These are phyloP conservation scores for Rhogogaster chlorosoma DNA, from an alignment of 2,888 invertebrate species.

Conservation along the genomic window DNA sequence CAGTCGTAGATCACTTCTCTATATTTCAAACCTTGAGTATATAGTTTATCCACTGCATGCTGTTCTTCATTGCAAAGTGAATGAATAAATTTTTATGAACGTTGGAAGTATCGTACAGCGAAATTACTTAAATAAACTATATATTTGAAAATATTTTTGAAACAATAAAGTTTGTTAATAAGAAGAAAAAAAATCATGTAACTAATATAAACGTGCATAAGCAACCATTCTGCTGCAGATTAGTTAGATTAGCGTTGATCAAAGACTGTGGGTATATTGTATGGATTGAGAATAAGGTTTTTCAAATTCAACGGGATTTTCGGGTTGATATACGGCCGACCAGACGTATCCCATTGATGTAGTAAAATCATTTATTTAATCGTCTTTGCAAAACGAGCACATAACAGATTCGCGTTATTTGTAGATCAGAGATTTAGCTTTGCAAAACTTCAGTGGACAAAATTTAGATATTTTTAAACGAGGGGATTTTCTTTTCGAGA, in stretches of 20 bases:
- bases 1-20: not conserved
- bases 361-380: not conserved
- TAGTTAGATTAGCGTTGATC: no score
- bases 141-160: no score
- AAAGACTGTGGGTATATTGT: not conserved
- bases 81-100: not conserved
- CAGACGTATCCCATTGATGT: no score
- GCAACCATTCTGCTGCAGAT: no score
- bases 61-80: not conserved
- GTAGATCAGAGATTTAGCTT: not conserved
- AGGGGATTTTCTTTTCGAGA: not conserved
- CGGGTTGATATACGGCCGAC: not conserved
- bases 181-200: no score
- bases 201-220: not conserved
- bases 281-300: not conserved
- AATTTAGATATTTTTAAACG: not conserved
- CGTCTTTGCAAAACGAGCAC: not conserved
- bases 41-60: not conserved
- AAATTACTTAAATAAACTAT: not conserved
- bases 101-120: not conserved
- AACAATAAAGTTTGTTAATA: no score
- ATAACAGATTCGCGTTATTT: not conserved
- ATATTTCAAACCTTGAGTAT: not conserved
- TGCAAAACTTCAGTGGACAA: not conserved
- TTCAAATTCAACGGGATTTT: not conserved